Evolutionary conservation across 2,888 invertebrate genomes (phyloP).

Genomic region (Adelognathus sp.): DNA sequence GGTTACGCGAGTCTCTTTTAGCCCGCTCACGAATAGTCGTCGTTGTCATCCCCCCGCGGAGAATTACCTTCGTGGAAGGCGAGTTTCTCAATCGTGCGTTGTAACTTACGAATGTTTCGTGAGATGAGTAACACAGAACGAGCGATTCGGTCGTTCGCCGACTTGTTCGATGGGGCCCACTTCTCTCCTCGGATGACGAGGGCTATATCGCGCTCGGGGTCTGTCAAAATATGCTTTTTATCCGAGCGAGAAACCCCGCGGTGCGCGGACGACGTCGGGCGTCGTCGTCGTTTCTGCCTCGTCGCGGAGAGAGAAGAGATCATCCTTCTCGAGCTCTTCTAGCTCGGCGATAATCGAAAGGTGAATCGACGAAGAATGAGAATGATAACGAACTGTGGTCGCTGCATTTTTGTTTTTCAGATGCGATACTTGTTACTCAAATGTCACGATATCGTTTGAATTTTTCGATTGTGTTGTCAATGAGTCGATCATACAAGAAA

Average conservation of each 20-base stretch:
- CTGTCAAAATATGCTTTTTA: conserved; percentile 75
- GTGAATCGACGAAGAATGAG: conserved; percentile 1
- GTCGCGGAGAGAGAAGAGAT: conserved; percentile 43
- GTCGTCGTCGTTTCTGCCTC: conserved; percentile 62
- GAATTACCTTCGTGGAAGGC: conserved; percentile 23
- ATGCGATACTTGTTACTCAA: not conserved
- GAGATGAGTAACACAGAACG: conserved; percentile 45
- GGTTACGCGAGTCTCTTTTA: conserved; percentile 49
- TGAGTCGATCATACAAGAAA: too few relatives aligned
- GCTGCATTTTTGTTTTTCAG: conserved; percentile 1
- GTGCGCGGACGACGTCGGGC: conserved; percentile 69
- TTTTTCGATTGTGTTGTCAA: not conserved
- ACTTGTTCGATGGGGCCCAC: conserved; percentile 50
- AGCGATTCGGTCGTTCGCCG: conserved; percentile 13
- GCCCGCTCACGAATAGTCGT: conserved; percentile 2
- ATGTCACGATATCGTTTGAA: not conserved
- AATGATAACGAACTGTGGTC: conserved; percentile 14
- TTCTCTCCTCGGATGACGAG: conserved; percentile 67
- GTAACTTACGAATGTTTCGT: conserved; percentile 29
- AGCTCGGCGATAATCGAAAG: conserved; percentile 21
- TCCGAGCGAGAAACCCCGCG: conserved; percentile 68
- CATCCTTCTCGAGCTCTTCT: conserved; percentile 20
- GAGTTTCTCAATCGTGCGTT: conserved; percentile 21
- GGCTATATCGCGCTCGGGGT: conserved; percentile 64
- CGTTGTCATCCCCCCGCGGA: conserved; percentile 14